Conservation (phyloP, 2,797 vertebrate species). For the Gouania willdenowi region DNA sequence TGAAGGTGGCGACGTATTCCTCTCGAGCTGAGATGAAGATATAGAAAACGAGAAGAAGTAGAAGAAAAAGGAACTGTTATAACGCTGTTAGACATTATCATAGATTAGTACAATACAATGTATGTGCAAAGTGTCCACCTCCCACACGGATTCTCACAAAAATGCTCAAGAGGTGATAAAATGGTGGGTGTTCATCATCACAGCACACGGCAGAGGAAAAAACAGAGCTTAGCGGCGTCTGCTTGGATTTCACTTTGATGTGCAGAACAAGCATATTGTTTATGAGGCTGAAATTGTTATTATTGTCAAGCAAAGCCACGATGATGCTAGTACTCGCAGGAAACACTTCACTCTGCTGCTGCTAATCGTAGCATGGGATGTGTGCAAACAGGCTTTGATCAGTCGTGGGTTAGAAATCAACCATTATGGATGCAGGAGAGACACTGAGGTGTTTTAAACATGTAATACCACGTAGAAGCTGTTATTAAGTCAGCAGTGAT, state of each 20-base stretch:
- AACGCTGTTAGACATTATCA: constrained; percentile 27
- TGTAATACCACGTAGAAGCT: no score
- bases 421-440: constrained; percentile 54
- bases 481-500: no score
- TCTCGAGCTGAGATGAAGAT: constrained; percentile 84
- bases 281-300: constrained; percentile 60
- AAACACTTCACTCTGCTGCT: constrained; percentile 62
- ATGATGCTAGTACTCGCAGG: constrained; percentile 61
- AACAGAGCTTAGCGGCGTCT: constrained; percentile 53
- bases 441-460: constrained; percentile 58
- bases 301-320: constrained; percentile 67
- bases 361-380: constrained; percentile 64
- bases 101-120: constrained; percentile 34
- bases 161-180: constrained; percentile 58
- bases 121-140: constrained; percentile 33
- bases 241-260: constrained; percentile 56
- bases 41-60: constrained; percentile 8
- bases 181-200: constrained; percentile 67
- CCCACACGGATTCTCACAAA: constrained; percentile 52
- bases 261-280: constrained; percentile 52
- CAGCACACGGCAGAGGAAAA: constrained; percentile 45
- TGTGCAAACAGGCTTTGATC: constrained; percentile 74
- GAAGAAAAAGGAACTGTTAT: constrained; percentile 21
- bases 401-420: constrained; percentile 72
- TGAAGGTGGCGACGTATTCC: constrained; percentile 98